A percentile compares a stretch with the other conserved stretches of the same genome.
Conservation (phyloP, 2,113 vertebrate genomes). For the Peromyscus maniculatus region DNA sequence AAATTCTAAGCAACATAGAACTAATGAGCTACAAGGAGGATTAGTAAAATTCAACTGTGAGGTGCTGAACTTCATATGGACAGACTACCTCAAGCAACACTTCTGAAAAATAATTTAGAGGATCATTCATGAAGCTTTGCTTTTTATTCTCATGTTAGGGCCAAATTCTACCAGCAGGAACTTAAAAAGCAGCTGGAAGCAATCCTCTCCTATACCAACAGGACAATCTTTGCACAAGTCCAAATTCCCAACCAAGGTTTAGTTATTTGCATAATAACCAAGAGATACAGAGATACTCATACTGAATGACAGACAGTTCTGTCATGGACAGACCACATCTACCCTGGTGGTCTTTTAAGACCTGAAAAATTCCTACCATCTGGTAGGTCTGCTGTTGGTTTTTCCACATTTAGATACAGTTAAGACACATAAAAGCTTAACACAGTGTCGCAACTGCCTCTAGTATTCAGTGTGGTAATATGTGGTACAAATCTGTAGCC, state of each 20-base stretch:
- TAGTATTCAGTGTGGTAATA: not conserved
- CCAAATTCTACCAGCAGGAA: slow-evolving; percentile 49
- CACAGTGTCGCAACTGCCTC: not conserved
- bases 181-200: slow-evolving; percentile 37
- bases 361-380: not conserved
- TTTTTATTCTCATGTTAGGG: slow-evolving; percentile 43
- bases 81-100: not conserved
- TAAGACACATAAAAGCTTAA: not conserved
- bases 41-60: not conserved
- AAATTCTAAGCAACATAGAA: slow-evolving; percentile 19
- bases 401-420: not conserved
- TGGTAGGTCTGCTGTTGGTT: not conserved
- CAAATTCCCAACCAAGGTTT: slow-evolving; percentile 2
- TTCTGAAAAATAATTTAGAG: slow-evolving; percentile 20
- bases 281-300: not conserved
- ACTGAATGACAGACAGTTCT: not conserved
- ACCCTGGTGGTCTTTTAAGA: not conserved
- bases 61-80: not conserved
- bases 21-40: not conserved
- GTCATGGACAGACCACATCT: not conserved
- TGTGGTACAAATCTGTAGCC: not conserved
- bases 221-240: not conserved
- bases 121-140: not conserved
- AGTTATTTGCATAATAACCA: not conserved
- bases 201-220: not conserved